Evolutionary conservation across 2,797 vertebrate species (phyloP), one percentile per base, ranked within the genome.

Genomic region (Tauraco hartlaubi): DNA sequence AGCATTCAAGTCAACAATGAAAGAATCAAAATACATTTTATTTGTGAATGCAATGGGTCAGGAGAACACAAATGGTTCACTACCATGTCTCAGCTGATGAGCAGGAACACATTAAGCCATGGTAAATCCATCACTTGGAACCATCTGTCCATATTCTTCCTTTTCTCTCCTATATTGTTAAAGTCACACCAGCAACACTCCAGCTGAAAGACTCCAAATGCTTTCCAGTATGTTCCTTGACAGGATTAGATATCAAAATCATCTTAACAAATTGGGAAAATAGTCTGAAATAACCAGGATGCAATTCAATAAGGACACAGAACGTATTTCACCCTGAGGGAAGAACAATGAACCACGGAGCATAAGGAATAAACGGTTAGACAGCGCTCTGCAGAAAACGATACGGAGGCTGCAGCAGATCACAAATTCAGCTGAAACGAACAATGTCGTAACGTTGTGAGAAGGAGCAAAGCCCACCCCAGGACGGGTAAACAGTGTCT

Each of bases 231-330:
- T 49, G 85, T 46, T 77, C 73, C 72, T 71, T 83, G 92, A 86
- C 92, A 92, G 92, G 56, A 90, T 68, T 74, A 86, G 80, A 49
- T 29, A 92, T 49, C 90, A 83, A 71, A 94, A 92, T 68, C 43
- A 92, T 54, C 92, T 61, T 55, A 52, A 73, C 62, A 95, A 83
- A 88, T 35, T 67, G 79, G 69, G 88, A 31, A 56, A 74, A 80
- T 1, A 48, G 88, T 25, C 76, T 72, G 83, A 46, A 91, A 43
- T 46, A 23, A 87, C 37, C 22, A 5, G 88, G 76, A 59, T 77
- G 85, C 68, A 28, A 67, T 49, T 80, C 76, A 56, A 6, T 21
- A 6, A 81, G 75, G 82, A 48, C 43, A 9, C 44, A 23, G 48
- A 33, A 31, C 1, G 31, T 59, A 23, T 15, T 35, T 63, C 17